Base-by-base conservation (phyloP, 2,113 vertebrate species). In the Microtus pennsylvanicus region DNA sequence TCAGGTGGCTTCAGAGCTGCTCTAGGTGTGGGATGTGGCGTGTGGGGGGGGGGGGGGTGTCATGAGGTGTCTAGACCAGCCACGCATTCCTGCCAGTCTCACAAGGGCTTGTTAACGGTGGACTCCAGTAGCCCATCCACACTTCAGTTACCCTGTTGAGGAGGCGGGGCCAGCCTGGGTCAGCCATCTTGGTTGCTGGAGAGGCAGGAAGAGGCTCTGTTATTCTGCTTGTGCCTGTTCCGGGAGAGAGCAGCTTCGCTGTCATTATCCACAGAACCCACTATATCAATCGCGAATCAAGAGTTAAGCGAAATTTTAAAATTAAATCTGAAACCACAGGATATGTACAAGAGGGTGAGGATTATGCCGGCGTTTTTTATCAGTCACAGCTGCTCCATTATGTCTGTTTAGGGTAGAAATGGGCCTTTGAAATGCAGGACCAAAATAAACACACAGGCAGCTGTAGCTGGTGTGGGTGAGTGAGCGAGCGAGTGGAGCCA, bases 371-470 rank as follows among this genome's bases (percentile, higher is more conserved):
- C 96, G 97, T 94, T 97, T 97, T 97, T 95, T 96, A 97, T 96
- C 97, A 96, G 97, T 63, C 94, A n/a, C 98, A 98, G 98, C 98
- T 98, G 98, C 55, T 97, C 83, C 47, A 35, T 92, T 94, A 87
- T 97, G 94, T 96, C 97, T 98, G 96, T 97, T 94, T 93, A 69
- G 97, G 95, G 96, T 30, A 97, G 97, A 98, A 98, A 97, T 22
- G 94, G 96, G 74, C 98, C 92, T 97, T 98, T 96, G 97, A 98
- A 98, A 98, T 89, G 63, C 89, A 93, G 0, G 96, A 98, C 96
- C 96, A 97, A 97, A 98, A 98, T 97, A 97, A 98, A 98, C 97
- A 98, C 96, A 30, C 8, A 74, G 90, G 93, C 97, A 95, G 95
- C 98, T 98, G 97, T 2, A 75, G 83, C 42, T 42, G 77, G 75